phyloP scores from a whole-genome alignment of 2,113 vertebrate genomes.

The Neopipo cinnamomea region DNA sequence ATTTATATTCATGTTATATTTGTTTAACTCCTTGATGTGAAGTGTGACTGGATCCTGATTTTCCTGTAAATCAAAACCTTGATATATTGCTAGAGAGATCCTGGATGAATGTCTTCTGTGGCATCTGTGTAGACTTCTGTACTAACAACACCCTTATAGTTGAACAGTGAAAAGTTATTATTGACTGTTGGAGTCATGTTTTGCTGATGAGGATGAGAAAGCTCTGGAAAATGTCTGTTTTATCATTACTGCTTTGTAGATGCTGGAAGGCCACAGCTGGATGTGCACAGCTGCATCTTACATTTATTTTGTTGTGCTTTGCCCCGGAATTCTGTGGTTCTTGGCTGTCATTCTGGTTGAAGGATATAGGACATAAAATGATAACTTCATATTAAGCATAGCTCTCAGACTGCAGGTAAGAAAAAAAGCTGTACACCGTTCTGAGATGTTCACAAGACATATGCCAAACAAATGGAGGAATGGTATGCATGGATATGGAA shows the following conservation, averaged over 20 bases:
- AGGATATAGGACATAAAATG: neutral
- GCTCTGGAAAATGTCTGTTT: neutral
- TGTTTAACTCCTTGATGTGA: neutral
- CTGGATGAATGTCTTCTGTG: neutral
- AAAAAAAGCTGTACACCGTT: neutral
- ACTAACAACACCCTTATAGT: neutral
- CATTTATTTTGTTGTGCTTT: neutral
- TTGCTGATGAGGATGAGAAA: neutral
- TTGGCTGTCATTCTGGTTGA: neutral
- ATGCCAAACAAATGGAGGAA: neutral
- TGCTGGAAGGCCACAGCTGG: neutral
- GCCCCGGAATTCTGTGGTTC: neutral
- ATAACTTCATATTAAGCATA: neutral
- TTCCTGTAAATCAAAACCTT: neutral
- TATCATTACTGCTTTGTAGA: neutral
- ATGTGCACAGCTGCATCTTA: neutral
- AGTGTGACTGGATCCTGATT: neutral
- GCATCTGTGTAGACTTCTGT: neutral
- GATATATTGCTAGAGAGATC: neutral
- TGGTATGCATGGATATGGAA: neutral
- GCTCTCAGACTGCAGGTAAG: neutral
- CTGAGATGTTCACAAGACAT: neutral
- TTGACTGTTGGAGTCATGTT: neutral
- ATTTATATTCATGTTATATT: neutral
- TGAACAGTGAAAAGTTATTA: neutral